phyloP scores from a whole-genome alignment of 2,888 invertebrate species.

The Hecatera dysodea region DNA sequence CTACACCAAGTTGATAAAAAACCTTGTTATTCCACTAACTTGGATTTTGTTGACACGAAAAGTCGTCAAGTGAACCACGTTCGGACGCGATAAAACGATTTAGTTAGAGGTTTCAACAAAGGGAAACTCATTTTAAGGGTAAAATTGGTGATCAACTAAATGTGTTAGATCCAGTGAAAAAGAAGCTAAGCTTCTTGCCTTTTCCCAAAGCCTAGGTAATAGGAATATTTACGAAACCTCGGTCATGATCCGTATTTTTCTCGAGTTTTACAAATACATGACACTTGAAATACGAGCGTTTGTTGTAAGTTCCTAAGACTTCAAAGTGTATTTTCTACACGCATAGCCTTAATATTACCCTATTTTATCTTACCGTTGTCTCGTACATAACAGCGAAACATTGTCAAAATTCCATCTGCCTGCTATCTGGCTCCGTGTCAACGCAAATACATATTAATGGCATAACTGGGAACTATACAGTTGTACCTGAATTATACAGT shows the following conservation, averaged over 20 bases:
- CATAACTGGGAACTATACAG: conserved; percentile 54
- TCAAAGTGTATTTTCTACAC: background rate
- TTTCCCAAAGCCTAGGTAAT: conserved; percentile 17
- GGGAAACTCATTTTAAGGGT: conserved; percentile 60
- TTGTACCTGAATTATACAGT: conserved; percentile 49
- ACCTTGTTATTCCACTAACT: conserved; percentile 10
- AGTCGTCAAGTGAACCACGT: conserved; percentile 20
- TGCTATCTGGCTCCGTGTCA: conserved; percentile 39
- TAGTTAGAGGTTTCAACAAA: conserved; percentile 46
- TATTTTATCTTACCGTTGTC: conserved; percentile 18
- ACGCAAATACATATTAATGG: conserved; percentile 58
- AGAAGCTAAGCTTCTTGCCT: conserved; percentile 33
- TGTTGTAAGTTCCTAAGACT: background rate
- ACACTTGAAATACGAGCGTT: background rate
- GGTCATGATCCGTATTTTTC: conserved; percentile 10
- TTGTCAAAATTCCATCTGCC: conserved; percentile 47
- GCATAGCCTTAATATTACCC: conserved; percentile 1
- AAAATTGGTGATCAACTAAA: conserved; percentile 59
- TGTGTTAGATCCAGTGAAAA: conserved; percentile 46
- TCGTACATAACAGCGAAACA: conserved; percentile 31
- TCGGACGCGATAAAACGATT: conserved; percentile 55
- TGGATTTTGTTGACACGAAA: conserved; percentile 34
- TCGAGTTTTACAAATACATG: background rate
- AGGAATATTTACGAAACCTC: conserved; percentile 33
- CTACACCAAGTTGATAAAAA: conserved; percentile 3